These are phyloP conservation scores for Pseudomugil tenellus DNA, from an alignment of 2,797 vertebrate genomes.

Conservation along the genomic window DNA sequence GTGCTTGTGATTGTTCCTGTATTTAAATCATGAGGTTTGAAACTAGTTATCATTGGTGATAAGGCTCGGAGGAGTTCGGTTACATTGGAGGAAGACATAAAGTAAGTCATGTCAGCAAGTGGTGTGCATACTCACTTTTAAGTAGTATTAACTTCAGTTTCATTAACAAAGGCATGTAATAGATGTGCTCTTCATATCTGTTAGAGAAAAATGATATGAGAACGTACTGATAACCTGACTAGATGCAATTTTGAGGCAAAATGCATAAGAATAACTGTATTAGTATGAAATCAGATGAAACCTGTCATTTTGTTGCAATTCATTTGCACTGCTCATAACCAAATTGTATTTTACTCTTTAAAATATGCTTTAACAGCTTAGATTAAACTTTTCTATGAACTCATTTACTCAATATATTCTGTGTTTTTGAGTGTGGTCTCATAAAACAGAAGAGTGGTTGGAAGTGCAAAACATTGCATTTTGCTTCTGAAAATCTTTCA, in stretches of 20 bases:
- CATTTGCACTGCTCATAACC: background rate
- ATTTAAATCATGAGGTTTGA: constrained; percentile 2
- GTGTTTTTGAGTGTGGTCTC: no score
- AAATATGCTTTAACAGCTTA: no score
- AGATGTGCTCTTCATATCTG: background rate
- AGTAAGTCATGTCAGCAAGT: constrained; percentile 14
- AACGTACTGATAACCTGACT: background rate
- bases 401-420: background rate
- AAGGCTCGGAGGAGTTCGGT: constrained; percentile 33
- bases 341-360: background rate
- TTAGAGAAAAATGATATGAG: background rate
- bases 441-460: no score
- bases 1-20: constrained; percentile 2
- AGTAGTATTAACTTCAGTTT: constrained; percentile 8
- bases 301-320: background rate
- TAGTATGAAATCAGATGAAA: background rate
- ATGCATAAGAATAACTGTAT: background rate
- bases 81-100: constrained; percentile 22
- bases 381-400: background rate
- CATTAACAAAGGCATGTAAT: constrained; percentile 3
- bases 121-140: background rate
- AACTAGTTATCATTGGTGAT: constrained; percentile 6
- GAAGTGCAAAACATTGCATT: background rate
- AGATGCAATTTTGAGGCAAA: background rate
- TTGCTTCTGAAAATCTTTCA: constrained; percentile 1